phyloP scores from a whole-genome alignment of 1,140 invertebrate genomes.

The Teleogryllus occipitalis region DNA sequence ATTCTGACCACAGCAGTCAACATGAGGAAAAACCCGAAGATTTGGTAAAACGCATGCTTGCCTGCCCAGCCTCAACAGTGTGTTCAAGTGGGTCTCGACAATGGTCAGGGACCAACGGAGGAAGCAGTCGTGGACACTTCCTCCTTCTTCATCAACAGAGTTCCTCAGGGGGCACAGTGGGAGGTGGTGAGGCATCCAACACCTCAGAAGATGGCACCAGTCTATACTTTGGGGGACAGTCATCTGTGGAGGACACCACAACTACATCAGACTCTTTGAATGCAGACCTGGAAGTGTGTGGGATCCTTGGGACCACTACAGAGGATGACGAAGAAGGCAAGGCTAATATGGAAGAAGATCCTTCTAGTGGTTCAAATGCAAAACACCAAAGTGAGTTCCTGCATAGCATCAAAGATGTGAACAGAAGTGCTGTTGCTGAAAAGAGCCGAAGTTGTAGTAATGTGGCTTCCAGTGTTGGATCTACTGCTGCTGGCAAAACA shows the following conservation, averaged over 20 bases:
- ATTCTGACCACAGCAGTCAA: conserved; percentile 42
- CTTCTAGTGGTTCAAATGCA: conserved; percentile 4
- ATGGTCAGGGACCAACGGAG: background rate
- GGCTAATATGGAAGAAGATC: conserved; percentile 13
- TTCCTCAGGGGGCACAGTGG: conserved; percentile 9
- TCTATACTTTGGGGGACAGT: conserved; percentile 33
- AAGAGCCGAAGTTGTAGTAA: background rate
- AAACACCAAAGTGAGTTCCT: background rate
- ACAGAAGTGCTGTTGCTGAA: background rate
- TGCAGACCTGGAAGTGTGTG: conserved; percentile 41
- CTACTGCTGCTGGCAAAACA: background rate
- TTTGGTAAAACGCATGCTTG: conserved; percentile 31
- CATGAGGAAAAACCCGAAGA: conserved; percentile 43
- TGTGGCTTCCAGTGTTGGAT: conserved; percentile 1
- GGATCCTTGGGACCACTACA: conserved; percentile 33
- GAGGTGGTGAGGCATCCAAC: conserved; percentile 10
- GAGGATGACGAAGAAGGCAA: conserved; percentile 24
- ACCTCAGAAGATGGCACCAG: conserved; percentile 21
- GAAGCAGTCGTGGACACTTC: background rate
- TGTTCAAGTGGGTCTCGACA: conserved; percentile 10
- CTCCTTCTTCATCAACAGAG: conserved; percentile 15
- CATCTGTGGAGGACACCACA: conserved; percentile 37
- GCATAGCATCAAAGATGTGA: background rate
- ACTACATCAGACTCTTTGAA: conserved; percentile 40
- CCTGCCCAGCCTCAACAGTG: conserved; percentile 30